Percentiles rank a stretch among this genome's conserved stretches.
phyloP scores from a whole-genome alignment of 2,113 vertebrate genomes.

The Hyperoodon ampullatus region DNA sequence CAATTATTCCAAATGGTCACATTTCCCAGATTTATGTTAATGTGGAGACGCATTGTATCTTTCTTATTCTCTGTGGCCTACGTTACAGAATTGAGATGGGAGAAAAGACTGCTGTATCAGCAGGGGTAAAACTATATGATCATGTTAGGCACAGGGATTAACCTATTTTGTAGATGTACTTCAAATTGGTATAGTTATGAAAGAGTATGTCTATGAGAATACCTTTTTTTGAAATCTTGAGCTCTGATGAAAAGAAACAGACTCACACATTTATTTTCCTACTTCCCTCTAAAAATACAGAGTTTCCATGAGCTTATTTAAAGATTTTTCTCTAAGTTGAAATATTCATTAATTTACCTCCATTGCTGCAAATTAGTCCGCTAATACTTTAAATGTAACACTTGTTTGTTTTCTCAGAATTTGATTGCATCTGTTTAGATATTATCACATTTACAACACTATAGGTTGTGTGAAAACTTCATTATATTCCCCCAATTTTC shows the following conservation, averaged over 20 bases:
- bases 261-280: neutral
- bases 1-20: neutral
- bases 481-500: constrained; percentile 18
- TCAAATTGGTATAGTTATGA: neutral
- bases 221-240: constrained; percentile 4
- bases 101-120: neutral
- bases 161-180: neutral
- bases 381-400: constrained; percentile 51
- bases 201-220: neutral
- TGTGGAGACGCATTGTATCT: neutral
- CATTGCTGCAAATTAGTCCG: constrained; percentile 44
- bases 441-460: constrained; percentile 49
- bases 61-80: neutral
- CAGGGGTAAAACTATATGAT: neutral
- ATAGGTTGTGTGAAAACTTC: constrained; percentile 46
- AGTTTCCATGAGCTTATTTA: neutral
- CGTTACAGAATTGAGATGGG: neutral
- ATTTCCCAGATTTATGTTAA: constrained; percentile 18
- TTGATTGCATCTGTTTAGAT: constrained; percentile 62
- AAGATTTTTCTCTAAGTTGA: constrained; percentile 56
- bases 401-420: constrained; percentile 62
- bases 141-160: neutral
- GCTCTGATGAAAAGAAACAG: neutral
- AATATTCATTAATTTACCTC: constrained; percentile 56
- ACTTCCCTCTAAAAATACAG: constrained; percentile 16